Evolutionary conservation across 2,888 invertebrate species (phyloP), one percentile per base, ranked within the genome.

Genomic region (Catocala nupta): DNA sequence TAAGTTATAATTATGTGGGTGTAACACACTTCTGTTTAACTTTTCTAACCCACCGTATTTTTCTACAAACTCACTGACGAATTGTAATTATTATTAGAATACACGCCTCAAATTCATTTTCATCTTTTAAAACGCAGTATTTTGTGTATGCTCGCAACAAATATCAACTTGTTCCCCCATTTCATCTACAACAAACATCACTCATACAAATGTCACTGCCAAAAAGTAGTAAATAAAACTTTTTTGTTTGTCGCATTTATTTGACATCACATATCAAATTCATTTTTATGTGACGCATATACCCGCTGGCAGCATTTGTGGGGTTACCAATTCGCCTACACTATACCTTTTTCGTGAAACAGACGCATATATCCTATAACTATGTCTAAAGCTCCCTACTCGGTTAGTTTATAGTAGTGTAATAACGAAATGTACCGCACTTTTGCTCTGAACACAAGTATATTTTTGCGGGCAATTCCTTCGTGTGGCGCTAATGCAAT

Each of bases 231-330:
- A 53, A 67, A 76, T 64, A 71, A 67, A 66, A 71, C 58, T 69
- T 69, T 71, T 66, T 63, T 60, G 66, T 68, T 49, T 59, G 68
- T 68, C 68, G 56, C 63, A 70, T 75, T 72, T 75, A 70, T 73
- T 53, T 66, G 73, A 64, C 68, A 50, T 73, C 68, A 61, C 74
- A 65, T 68, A 71, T 71, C 73, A 73, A 75, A 60, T 75, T 73
- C 76, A 75, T 75, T 75, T 75, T 75, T 75, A 75, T 75, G 70
- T 75, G 75, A 73, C 76, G 65, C 65, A 73, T 70, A 65, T 73
- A 70, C 53, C 60, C 68, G 55, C 76, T 45, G 45, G 70, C 62
- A 58, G 63, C 59, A 73, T 70, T 75, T 68, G 57, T 63, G 73
- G 74, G 75, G 68, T 73, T 65, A 65, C 70, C 70, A 75, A 75